Base-by-base conservation (phyloP, 2,113 vertebrate species). In the Cephalopterus ornatus region DNA sequence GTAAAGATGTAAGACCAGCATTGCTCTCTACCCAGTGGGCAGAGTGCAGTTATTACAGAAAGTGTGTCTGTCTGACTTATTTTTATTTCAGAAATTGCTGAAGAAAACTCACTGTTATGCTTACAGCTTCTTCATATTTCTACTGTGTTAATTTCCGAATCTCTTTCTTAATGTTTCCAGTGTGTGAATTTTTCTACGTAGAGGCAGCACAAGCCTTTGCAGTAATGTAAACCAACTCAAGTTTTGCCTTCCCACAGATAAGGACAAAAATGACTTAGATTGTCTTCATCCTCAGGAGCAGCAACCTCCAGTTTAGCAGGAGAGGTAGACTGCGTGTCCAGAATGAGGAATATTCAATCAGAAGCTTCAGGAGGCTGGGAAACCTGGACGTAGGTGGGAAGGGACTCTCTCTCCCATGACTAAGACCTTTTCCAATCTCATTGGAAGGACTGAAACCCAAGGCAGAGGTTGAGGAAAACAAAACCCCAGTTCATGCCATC, bases 311-410 rank as follows among this genome's bases (percentile, higher is more conserved):
- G n/a, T 63, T 58, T 26, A 63, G 35, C 58, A 56, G 62, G 35
- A 91, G n/a, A 67, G 39, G 30, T 4, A 21, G 35, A 20, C 37
- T 35, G 33, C 0, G 0, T 27, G 59, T 42, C 14, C 20, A 33
- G 33, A 63, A 41, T 1, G 4, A 59, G 27, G 58, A 75, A 59
- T 63, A 33, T 44, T 86, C 47, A 24, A 5, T 9, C 24, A 37
- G 46, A 93, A 68, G 67, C 35, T 73, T 73, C 70, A 70, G 81
- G 46, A 85, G 49, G 41, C 19, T 9, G 8, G 20, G 32, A 61
- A 94, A 66, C 24, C 14, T 56, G 49, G 28, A 24, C 65, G 52
- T 49, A 58, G 24, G 23, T 39, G 8, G 39, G n/a, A 61, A 49
- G 39, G 68, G 14, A 24, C 33, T 14, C n/a, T 50, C 35, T 94